A percentile compares a stretch with the other conserved stretches of the same genome.
Conservation (phyloP, 2,797 vertebrate genomes). For the Rachycentron canadum region DNA sequence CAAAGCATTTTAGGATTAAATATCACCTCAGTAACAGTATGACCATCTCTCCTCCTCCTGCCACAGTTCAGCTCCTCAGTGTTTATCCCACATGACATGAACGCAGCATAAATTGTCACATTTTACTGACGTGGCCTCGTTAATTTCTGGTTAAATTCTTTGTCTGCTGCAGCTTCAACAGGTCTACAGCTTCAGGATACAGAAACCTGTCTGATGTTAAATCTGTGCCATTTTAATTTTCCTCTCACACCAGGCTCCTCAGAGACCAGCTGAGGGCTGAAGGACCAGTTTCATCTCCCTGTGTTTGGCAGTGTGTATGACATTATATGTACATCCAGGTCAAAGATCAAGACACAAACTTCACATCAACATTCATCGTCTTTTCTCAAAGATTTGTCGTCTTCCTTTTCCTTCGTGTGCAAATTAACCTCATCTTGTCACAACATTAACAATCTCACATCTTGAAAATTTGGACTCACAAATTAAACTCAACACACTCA, state of each 20-base stretch:
- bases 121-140: neutral
- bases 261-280: constrained; percentile 78
- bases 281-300: constrained; percentile 23
- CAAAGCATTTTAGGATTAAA: too few relatives aligned
- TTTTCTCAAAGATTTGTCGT: neutral
- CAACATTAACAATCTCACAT: neutral
- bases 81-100: neutral
- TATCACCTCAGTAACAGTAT: too few relatives aligned
- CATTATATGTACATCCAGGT: constrained; percentile 48
- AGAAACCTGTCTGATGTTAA: constrained; percentile 58
- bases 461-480: neutral
- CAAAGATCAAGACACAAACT: constrained; percentile 29
- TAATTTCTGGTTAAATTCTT: neutral
- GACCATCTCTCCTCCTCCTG: too few relatives aligned
- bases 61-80: too few relatives aligned
- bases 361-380: constrained; percentile 34
- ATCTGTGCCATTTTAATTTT: constrained; percentile 1
- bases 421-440: constrained; percentile 21
- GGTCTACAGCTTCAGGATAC: constrained; percentile 6
- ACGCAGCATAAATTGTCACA: neutral
- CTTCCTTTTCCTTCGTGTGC: constrained; percentile 1
- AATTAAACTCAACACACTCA: neutral
- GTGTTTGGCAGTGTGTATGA: constrained; percentile 36
- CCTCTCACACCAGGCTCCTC: constrained; percentile 57
- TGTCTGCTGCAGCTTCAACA: constrained; percentile 13